Evolutionary conservation across 35 echinoderm and acorn worm genomes (phyloP).

Genomic region (Patiria miniata): DNA sequence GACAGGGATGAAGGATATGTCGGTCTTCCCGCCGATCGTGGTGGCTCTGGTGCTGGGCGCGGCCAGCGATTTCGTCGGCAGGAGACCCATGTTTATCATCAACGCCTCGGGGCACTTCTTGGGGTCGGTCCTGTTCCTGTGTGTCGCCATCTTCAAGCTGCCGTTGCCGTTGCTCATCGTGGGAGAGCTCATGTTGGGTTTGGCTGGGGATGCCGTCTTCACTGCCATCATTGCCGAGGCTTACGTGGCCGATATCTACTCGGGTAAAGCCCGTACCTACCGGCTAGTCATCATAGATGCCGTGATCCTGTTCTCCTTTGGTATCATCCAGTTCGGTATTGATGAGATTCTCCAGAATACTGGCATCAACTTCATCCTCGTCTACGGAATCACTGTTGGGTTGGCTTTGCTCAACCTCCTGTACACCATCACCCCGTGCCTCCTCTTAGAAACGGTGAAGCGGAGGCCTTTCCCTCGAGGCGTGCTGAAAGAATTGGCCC

Average conservation of each 20-base stretch:
- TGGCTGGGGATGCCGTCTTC: slow-evolving; percentile 36
- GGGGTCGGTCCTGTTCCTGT: slow-evolving; percentile 29
- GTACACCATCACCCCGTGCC: slow-evolving; percentile 13
- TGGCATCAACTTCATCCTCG: slow-evolving; percentile 6
- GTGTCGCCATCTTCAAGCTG: slow-evolving; percentile 23
- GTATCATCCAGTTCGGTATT: slow-evolving; percentile 29
- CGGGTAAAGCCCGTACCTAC: slow-evolving; percentile 12
- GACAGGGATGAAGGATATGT: slow-evolving; percentile 43
- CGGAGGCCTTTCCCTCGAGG: not conserved
- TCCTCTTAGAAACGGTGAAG: slow-evolving; percentile 31
- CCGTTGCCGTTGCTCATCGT: slow-evolving; percentile 11
- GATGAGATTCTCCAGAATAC: slow-evolving; percentile 43
- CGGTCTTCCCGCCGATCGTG: slow-evolving; percentile 43
- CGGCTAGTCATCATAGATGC: slow-evolving; percentile 12
- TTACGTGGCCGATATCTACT: slow-evolving; percentile 36
- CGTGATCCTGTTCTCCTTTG: slow-evolving; percentile 35
- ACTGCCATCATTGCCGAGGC: slow-evolving; percentile 10
- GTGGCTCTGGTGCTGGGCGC: slow-evolving; percentile 33
- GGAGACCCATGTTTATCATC: slow-evolving; percentile 56
- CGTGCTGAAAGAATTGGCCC: not conserved
- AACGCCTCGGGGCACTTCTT: slow-evolving; percentile 38
- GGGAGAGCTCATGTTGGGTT: slow-evolving; percentile 40
- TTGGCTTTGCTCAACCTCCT: slow-evolving; percentile 42
- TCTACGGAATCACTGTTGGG: slow-evolving; percentile 13
- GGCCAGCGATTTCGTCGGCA: slow-evolving; percentile 42